Conservation (phyloP, 2,888 invertebrate species). For the Mythimna ferrago region DNA sequence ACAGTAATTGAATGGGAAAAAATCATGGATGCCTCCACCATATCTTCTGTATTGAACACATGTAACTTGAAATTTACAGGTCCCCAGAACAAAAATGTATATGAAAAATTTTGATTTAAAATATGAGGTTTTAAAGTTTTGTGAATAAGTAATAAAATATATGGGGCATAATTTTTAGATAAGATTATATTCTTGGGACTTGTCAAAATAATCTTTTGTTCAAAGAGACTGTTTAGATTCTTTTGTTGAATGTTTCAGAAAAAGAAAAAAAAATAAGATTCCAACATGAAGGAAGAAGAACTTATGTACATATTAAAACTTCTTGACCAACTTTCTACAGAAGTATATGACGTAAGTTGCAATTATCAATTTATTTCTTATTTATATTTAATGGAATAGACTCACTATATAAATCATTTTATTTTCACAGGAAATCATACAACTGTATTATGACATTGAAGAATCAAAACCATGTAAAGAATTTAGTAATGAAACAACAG, state of each 20-base stretch:
- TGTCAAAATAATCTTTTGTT: background rate
- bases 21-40: background rate
- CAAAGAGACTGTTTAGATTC: background rate
- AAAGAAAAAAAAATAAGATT: conserved; percentile 32
- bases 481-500: conserved; percentile 76
- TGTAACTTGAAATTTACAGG: background rate
- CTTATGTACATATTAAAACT: conserved; percentile 83
- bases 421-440: conserved; percentile 81
- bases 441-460: conserved; percentile 77
- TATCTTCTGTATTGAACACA: background rate
- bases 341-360: conserved; percentile 81
- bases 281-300: conserved; percentile 85
- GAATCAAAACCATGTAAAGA: conserved; percentile 76
- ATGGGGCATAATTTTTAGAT: too few species aligned
- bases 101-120: too few species aligned
- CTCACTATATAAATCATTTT: background rate
- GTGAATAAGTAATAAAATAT: too few species aligned
- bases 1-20: background rate
- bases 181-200: too few species aligned
- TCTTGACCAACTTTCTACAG: conserved; percentile 80
- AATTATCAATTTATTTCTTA: background rate
- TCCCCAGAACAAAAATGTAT: too few species aligned
- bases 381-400: background rate
- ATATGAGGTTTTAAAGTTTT: too few species aligned
- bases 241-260: conserved; percentile 44